These are phyloP conservation scores for Phacellophora camtschatica DNA, from an alignment of 30 jellyfish, hydroid and myxozoan species.

Conservation along the genomic window DNA sequence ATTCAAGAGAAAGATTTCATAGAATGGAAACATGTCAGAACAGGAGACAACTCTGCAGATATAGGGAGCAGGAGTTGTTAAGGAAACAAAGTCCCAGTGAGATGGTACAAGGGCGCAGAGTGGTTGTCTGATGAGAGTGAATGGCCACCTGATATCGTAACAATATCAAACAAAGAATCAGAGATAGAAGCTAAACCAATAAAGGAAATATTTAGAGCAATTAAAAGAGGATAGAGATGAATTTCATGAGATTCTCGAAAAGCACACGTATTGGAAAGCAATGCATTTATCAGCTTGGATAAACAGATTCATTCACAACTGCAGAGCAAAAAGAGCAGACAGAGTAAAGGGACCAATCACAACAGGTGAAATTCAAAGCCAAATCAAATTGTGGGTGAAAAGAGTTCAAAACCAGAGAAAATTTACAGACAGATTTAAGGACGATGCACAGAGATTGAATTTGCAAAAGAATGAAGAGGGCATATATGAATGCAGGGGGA, in stretches of 20 bases:
- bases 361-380: not conserved
- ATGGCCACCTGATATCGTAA: slow-evolving; percentile 34
- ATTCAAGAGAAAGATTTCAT: slow-evolving; percentile 13
- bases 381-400: not conserved
- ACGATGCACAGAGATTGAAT: slow-evolving; percentile 1
- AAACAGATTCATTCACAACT: not conserved
- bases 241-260: not conserved
- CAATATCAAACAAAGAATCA: not conserved
- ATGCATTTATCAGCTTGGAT: slow-evolving; percentile 38
- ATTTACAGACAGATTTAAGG: not conserved
- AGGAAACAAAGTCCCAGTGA: not conserved
- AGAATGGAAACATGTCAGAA: slow-evolving; percentile 29
- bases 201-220: not conserved
- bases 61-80: slow-evolving; percentile 55
- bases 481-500: not conserved
- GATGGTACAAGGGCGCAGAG: slow-evolving; percentile 56
- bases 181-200: not conserved
- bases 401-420: not conserved
- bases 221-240: not conserved
- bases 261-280: not conserved
- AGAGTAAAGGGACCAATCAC: slow-evolving; percentile 20
- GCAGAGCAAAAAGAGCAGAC: not conserved
- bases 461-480: not conserved
- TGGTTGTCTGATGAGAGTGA: slow-evolving; percentile 13
- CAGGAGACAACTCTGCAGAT: slow-evolving; percentile 61